phyloP scores from a whole-genome alignment of 2,113 vertebrate genomes.

The Riparia riparia region DNA sequence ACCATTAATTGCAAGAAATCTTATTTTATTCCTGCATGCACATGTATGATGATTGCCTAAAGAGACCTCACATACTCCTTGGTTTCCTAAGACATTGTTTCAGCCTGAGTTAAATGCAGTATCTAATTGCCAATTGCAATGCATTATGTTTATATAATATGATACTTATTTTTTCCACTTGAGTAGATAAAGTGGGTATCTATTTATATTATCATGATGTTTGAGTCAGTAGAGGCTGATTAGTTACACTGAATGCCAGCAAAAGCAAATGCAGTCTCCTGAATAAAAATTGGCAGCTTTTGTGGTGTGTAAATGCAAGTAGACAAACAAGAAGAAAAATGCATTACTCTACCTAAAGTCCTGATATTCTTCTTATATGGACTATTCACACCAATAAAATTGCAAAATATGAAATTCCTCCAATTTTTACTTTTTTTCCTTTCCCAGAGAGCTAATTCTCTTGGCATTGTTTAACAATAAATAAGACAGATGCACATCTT shows the following conservation, averaged over 20 bases:
- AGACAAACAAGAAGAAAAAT: not conserved
- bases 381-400: not conserved
- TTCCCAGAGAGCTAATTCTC: not conserved
- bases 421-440: not conserved
- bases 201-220: slow-evolving; percentile 65
- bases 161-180: slow-evolving; percentile 69
- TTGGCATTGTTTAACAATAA: not conserved
- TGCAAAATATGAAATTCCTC: not conserved
- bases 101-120: slow-evolving; percentile 44
- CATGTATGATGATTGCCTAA: not conserved
- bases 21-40: not conserved
- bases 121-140: slow-evolving; percentile 66
- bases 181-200: slow-evolving; percentile 64
- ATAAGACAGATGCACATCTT: not conserved
- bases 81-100: slow-evolving; percentile 37
- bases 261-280: slow-evolving; percentile 37
- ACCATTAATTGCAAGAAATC: slow-evolving; percentile 24
- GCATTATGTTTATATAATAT: slow-evolving; percentile 71
- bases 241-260: slow-evolving; percentile 36
- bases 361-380: not conserved
- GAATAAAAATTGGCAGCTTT: slow-evolving; percentile 54
- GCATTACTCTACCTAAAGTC: not conserved
- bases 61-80: not conserved
- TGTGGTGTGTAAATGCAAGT: not conserved
- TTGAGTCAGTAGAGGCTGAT: slow-evolving; percentile 49